Evolutionary conservation across 2,113 vertebrate species (phyloP), one percentile per base, ranked within the genome.

Genomic region (Leucopsar rothschildi): DNA sequence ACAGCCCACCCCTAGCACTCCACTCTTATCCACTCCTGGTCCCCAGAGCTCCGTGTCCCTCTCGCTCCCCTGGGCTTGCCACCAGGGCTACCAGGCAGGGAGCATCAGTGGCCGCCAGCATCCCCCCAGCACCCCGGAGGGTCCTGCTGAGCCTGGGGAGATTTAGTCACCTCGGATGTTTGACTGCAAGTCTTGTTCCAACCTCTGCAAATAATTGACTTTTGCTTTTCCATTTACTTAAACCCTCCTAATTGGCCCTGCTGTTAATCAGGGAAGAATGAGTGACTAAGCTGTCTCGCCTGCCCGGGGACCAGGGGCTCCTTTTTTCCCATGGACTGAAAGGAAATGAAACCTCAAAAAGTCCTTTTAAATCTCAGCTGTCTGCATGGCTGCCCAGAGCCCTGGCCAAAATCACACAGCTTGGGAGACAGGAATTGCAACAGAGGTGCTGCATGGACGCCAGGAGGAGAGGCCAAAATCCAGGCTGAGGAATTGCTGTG

Each of bases 311-410:
- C 33, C 1, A 0, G 61, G 83, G 88, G 66, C 69, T 89, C 33
- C 44, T 77, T 92, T 61, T 92, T 95, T 91, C 96, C 95, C 93
- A 95, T 73, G 95, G 56, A 88, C 85, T 75, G 71, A 82, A 95
- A 92, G 95, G 95, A 95, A 96, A 86, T 66, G 56, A 90, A 82
- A 95, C 94, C 95, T 95, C 93, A 90, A 59, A 91, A 90, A 3
- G 71, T 71, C 87, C 92, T 77, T 93, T 76, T 80, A 42, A 90
- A 88, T 71, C 92, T 80, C 68, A n/a, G 93, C 87, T 93, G 78
- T 63, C 90, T 52, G 72, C 87, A 15, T 17, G 13, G 35, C 91
- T 71, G 94, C 88, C 86, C 73, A 8, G 89, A 71, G 65, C 83
- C 57, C 27, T 3, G 31, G 83, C 89, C 91, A 79, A 39, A 55